These are phyloP conservation scores for Acrocyrtus sp. DNA, from an alignment of 2,888 invertebrate species.

Conservation along the genomic window DNA sequence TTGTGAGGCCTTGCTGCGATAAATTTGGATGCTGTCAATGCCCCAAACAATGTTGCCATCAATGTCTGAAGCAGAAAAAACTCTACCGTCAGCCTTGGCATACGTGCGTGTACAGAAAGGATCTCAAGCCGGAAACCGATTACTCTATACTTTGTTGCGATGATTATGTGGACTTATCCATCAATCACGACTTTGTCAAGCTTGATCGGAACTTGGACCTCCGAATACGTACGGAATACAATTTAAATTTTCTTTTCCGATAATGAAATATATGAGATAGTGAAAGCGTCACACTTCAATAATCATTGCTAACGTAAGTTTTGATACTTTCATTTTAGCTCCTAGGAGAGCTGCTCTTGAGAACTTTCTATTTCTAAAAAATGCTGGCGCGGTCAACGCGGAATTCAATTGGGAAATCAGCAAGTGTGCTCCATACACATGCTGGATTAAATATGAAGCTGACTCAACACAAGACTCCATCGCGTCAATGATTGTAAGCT, in stretches of 20 bases:
- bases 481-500: too few species aligned
- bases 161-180: conserved; percentile 58
- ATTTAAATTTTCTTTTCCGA: neutral
- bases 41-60: too few species aligned
- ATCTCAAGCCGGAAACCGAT: conserved; percentile 54
- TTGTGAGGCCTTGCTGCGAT: too few species aligned
- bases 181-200: conserved; percentile 55
- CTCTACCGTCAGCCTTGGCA: conserved; percentile 58
- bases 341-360: conserved; percentile 46
- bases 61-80: conserved; percentile 47
- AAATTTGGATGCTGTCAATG: too few species aligned
- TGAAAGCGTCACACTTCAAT: neutral
- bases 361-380: conserved; percentile 50
- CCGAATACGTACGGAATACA: conserved; percentile 27
- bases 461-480: neutral
- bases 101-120: conserved; percentile 41
- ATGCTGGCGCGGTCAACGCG: conserved; percentile 34
- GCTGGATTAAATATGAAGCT: conserved; percentile 28
- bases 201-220: conserved; percentile 41
- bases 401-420: conserved; percentile 43
- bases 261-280: neutral
- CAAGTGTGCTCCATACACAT: conserved; percentile 39
- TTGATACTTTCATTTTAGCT: conserved; percentile 34
- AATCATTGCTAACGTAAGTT: neutral
- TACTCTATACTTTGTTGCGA: conserved; percentile 59